Percentiles rank a stretch among this genome's conserved stretches.
phyloP scores from a whole-genome alignment of 64 coral and sea anemone species.

The Pocillopora damicornis region DNA sequence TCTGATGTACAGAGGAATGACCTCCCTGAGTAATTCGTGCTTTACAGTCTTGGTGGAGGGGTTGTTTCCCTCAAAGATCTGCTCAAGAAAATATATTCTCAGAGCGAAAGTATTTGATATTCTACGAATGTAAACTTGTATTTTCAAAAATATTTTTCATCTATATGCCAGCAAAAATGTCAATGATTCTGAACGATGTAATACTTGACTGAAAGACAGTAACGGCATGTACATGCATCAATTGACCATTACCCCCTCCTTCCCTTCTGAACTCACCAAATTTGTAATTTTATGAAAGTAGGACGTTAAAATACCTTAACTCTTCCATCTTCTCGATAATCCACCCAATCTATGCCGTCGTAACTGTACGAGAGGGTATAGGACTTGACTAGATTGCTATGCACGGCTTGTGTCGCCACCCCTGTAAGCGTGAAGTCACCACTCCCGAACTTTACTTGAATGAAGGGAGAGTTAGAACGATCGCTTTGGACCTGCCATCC shows the following conservation, averaged over 20 bases:
- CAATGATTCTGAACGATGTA: too few species aligned
- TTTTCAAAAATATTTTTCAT: not conserved
- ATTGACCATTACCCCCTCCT: not conserved
- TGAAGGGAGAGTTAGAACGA: not conserved
- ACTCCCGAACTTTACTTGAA: not conserved
- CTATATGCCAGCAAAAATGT: too few species aligned
- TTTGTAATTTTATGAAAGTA: not conserved
- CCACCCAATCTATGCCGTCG: slow-evolving; percentile 13
- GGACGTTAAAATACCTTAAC: slow-evolving; percentile 8
- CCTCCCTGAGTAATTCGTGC: not conserved
- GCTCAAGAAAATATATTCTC: not conserved
- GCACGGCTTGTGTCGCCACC: not conserved
- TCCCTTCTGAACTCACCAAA: too few species aligned
- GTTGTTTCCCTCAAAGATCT: slow-evolving; percentile 4
- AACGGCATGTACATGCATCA: too few species aligned
- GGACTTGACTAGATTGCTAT: not conserved
- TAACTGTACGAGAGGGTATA: slow-evolving; percentile 6
- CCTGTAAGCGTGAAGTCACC: not conserved
- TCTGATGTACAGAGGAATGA: not conserved
- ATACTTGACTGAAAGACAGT: too few species aligned
- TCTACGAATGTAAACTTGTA: too few species aligned
- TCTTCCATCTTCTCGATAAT: slow-evolving; percentile 34
- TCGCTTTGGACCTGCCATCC: not conserved
- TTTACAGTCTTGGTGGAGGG: not conserved
- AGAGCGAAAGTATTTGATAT: too few species aligned